Evolutionary conservation across 2,113 vertebrate genomes (phyloP).

Genomic region (Chionomys nivalis): DNA sequence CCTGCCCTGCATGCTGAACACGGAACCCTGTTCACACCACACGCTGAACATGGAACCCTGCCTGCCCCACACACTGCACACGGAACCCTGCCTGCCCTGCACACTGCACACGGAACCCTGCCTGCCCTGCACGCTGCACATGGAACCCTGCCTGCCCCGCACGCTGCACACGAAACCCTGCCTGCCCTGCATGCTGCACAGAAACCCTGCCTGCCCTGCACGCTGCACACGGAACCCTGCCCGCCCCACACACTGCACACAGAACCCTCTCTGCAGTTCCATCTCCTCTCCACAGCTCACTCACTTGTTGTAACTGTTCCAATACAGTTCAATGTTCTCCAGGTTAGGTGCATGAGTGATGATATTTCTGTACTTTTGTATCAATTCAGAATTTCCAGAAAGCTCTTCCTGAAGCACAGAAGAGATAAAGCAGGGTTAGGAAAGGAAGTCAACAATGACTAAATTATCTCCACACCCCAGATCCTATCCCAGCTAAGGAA

Average conservation of each 20-base stretch:
- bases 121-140: too few relatives aligned
- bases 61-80: not conserved
- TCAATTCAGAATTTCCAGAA: constrained; percentile 89
- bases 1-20: too few relatives aligned
- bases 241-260: fast-evolving
- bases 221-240: too few relatives aligned
- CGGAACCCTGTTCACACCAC: too few relatives aligned
- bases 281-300: not conserved
- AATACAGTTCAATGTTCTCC: constrained; percentile 91
- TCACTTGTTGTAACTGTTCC: constrained; percentile 92
- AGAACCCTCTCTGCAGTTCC: not conserved
- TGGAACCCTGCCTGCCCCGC: too few relatives aligned
- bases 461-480: not conserved
- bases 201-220: too few relatives aligned
- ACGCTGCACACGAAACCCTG: too few relatives aligned
- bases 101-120: too few relatives aligned
- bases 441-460: not conserved
- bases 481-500: not conserved
- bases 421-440: not conserved
- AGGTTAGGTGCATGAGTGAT: constrained; percentile 88
- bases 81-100: not conserved
- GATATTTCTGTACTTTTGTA: constrained; percentile 89
- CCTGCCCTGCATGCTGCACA: too few relatives aligned
- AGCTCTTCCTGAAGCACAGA: constrained; percentile 79
- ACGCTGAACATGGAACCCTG: too few relatives aligned